Evolutionary conservation across 2,797 vertebrate genomes (phyloP).

Genomic region (Harpagifer antarcticus): DNA sequence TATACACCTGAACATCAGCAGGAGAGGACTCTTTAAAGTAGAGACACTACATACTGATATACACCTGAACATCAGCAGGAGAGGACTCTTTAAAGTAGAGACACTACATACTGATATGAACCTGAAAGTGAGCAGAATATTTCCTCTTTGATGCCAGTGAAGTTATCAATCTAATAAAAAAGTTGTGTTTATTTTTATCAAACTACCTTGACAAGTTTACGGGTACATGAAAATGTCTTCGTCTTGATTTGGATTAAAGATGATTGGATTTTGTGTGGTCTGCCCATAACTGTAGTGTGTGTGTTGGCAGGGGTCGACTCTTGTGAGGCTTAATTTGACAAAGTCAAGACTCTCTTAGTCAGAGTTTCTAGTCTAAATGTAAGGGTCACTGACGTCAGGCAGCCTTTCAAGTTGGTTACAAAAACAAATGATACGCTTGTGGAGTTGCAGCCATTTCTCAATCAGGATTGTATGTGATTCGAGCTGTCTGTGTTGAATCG

Average conservation of each 20-base stretch:
- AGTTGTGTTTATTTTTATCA: background rate
- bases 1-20: no score
- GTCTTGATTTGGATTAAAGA: background rate
- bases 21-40: no score
- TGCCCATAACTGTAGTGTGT: background rate
- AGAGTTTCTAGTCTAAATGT: background rate
- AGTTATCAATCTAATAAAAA: background rate
- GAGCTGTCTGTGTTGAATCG: background rate
- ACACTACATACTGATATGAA: no score
- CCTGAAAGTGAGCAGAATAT: no score
- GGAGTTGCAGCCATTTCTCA: background rate
- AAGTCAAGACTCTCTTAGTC: slow-evolving; percentile 17
- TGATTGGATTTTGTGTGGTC: background rate
- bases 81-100: no score
- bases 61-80: no score
- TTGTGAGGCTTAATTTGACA: slow-evolving; percentile 7
- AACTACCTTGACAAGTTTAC: background rate
- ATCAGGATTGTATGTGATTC: background rate
- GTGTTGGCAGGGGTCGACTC: background rate
- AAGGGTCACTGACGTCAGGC: background rate
- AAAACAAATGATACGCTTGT: background rate
- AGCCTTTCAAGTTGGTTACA: background rate
- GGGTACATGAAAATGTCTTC: background rate
- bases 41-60: no score
- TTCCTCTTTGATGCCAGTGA: background rate